These are phyloP conservation scores for Enhydra lutris DNA, from an alignment of 2,113 vertebrate species.

Conservation along the genomic window DNA sequence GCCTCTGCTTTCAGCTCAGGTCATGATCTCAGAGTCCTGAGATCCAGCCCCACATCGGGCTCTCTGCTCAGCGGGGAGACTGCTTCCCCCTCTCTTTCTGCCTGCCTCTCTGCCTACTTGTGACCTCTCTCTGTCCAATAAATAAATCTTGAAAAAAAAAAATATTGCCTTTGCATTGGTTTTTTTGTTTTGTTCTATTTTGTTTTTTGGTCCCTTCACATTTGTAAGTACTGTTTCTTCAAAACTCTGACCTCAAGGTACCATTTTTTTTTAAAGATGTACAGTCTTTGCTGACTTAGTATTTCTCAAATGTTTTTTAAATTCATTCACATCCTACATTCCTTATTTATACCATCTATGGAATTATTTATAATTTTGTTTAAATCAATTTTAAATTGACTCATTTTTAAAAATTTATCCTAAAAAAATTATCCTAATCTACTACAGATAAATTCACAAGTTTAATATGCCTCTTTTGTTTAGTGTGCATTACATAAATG, in stretches of 20 bases:
- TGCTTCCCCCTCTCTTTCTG: too few species aligned
- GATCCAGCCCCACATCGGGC: too few species aligned
- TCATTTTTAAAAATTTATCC: not conserved
- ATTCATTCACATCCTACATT: not conserved
- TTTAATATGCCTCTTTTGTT: not conserved
- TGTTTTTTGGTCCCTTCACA: not conserved
- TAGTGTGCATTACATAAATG: not conserved
- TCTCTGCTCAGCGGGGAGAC: too few species aligned
- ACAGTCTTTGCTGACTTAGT: not conserved
- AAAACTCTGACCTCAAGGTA: not conserved
- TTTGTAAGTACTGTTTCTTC: not conserved
- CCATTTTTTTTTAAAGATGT: not conserved
- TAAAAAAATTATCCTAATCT: not conserved
- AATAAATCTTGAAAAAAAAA: too few species aligned
- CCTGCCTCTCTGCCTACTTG: too few species aligned
- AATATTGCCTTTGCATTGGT: not conserved
- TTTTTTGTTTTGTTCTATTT: not conserved
- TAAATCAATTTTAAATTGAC: constrained; percentile 29
- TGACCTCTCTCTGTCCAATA: too few species aligned
- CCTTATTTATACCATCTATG: not conserved
- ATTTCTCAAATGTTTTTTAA: not conserved
- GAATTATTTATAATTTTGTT: not conserved
- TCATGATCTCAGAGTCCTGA: too few species aligned
- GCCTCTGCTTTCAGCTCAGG: too few species aligned
- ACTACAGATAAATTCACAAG: not conserved